Evolutionary conservation across 2,888 invertebrate genomes (phyloP), one percentile per base, ranked within the genome.

Genomic region (Philereme transversata): DNA sequence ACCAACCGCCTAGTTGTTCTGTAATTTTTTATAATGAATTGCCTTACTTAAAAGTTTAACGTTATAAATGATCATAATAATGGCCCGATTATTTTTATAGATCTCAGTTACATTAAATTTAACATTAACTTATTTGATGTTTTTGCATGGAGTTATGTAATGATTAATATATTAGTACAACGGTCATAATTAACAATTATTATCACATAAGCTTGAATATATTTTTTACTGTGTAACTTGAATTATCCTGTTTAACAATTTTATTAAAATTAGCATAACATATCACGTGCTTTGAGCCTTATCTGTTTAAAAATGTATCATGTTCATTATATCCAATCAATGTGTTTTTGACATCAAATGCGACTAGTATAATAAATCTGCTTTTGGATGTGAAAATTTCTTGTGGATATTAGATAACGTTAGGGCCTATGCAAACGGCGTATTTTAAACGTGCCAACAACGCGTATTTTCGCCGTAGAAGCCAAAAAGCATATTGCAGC

Each of bases 1-100:
- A 72, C 74, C 68, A 68, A 67, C 70, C 69, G 72, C 62, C 66
- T 68, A 66, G 70, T 67, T 69, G 59, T 65, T 71, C 68, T 73
- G 74, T 69, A 74, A 72, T 64, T 54, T 38, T 57, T 62, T 33
- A 5, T 10, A 54, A 57, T 43, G 48, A 55, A 55, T 49, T 11
- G 56, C 10, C n/a, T 10, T 47, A 36, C 34, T 55, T 41, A 43
- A 36, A 49, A 49, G 6, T 41, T 47, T 34, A 34, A 54, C 54
- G 54, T 54, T 48, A 22, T 22, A 9, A 47, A 54, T 48, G 36
- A 38, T 44, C 38, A 33, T 40, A 38, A 36, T 46, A 53, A 6
- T 5, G 8, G 33, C 47, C 5, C 34, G n/a, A 8, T 10, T 34
- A 33, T 33, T 38, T 3, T 38, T 6, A 38, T 6, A 38, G 36